Conservation (phyloP, 1,140 invertebrate genomes). For the Ephestia elutella region DNA sequence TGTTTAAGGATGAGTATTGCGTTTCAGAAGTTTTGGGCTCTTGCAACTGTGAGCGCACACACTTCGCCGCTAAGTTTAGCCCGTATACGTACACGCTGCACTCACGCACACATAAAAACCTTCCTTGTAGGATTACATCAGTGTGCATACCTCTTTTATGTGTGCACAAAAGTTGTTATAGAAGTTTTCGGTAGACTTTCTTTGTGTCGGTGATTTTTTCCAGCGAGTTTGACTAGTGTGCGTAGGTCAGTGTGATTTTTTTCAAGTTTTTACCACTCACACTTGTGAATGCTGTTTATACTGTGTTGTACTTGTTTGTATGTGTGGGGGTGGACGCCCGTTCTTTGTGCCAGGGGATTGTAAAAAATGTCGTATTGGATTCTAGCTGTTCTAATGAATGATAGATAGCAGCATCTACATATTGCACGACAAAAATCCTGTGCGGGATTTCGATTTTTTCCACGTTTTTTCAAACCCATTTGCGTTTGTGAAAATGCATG, state of each 20-base stretch:
- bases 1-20: neutral
- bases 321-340: slow-evolving; percentile 59
- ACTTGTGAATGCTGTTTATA: slow-evolving; percentile 41
- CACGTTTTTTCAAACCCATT: slow-evolving; percentile 1
- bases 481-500: slow-evolving; percentile 19
- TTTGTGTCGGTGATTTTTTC: slow-evolving; percentile 74
- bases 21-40: slow-evolving; percentile 57
- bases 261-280: slow-evolving; percentile 65
- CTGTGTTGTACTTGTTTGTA: slow-evolving; percentile 31
- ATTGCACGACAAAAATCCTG: slow-evolving; percentile 55
- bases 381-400: slow-evolving; percentile 72
- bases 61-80: slow-evolving; percentile 64
- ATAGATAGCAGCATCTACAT: slow-evolving; percentile 62
- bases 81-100: slow-evolving; percentile 48
- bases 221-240: slow-evolving; percentile 52
- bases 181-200: slow-evolving; percentile 72
- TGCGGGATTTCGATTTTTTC: slow-evolving; percentile 27
- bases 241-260: slow-evolving; percentile 68
- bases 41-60: slow-evolving; percentile 63
- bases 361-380: slow-evolving; percentile 74
- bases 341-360: slow-evolving; percentile 68
- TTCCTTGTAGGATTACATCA: slow-evolving; percentile 37
- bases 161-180: slow-evolving; percentile 67
- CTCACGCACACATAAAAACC: slow-evolving; percentile 45
- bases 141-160: slow-evolving; percentile 37